These are phyloP conservation scores for Myotis daubentonii DNA, from an alignment of 2,797 vertebrate species.

Conservation along the genomic window DNA sequence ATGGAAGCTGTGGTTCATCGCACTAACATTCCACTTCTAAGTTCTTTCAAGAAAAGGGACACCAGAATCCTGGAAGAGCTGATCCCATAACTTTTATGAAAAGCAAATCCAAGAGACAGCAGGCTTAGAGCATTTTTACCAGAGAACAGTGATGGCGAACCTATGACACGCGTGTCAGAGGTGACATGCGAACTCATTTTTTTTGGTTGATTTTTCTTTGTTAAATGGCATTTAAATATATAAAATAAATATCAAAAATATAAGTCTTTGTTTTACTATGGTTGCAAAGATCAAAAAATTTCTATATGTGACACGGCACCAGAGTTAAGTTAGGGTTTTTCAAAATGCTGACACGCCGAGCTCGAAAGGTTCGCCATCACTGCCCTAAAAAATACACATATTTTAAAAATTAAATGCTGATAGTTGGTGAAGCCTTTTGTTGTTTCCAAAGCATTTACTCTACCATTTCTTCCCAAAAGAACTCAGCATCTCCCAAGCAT, in stretches of 20 bases:
- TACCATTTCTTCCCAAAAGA: neutral
- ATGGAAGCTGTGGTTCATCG: neutral
- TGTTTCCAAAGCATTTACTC: neutral
- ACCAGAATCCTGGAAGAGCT: neutral
- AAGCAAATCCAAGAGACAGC: neutral
- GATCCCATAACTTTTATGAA: neutral
- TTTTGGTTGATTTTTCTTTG: too few species aligned
- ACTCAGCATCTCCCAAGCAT: neutral
- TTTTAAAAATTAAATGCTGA: neutral
- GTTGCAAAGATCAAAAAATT: too few species aligned
- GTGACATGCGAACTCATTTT: too few species aligned
- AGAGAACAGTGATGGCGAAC: neutral
- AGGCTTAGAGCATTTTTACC: neutral
- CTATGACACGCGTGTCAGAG: too few species aligned
- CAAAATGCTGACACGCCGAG: too few species aligned
- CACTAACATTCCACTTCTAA: neutral
- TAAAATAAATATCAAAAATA: too few species aligned
- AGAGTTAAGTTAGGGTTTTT: too few species aligned
- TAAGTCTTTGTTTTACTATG: too few species aligned
- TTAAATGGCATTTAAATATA: too few species aligned
- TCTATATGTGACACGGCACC: too few species aligned
- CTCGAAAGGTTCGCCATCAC: too few species aligned
- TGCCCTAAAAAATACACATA: neutral
- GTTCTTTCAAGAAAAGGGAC: neutral
- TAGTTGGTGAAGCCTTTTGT: neutral